phyloP scores from a whole-genome alignment of 2,888 invertebrate species.

The Heliconius hortense region DNA sequence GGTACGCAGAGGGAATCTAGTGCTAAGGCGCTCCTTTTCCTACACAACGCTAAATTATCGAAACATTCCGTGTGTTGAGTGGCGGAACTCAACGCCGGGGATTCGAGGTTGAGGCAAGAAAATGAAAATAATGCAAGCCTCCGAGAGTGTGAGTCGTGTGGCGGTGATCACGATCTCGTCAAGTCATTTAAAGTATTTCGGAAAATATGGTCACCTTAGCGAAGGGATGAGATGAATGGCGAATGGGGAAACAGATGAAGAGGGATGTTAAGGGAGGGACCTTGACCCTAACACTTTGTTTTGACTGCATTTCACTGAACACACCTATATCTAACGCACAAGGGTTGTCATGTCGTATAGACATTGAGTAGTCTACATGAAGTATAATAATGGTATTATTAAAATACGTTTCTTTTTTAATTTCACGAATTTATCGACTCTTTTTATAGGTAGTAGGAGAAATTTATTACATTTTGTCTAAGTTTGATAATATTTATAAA shows the following conservation, averaged over 20 bases:
- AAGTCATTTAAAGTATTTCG: neutral
- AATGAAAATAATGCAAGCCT: no score
- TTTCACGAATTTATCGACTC: no score
- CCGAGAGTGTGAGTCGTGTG: neutral
- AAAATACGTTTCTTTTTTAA: neutral
- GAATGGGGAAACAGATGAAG: conserved; percentile 20
- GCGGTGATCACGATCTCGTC: neutral
- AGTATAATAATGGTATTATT: neutral
- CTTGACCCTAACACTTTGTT: conserved; percentile 43
- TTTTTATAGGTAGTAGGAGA: no score
- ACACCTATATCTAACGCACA: conserved; percentile 1
- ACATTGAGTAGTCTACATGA: neutral
- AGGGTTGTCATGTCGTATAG: neutral
- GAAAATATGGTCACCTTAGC: conserved; percentile 29
- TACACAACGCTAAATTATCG: no score
- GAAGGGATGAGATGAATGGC: conserved; percentile 40
- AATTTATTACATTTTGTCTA: no score
- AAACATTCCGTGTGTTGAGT: no score
- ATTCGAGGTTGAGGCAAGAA: no score
- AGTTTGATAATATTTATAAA: no score
- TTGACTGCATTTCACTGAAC: conserved; percentile 30
- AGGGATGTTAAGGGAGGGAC: conserved; percentile 34
- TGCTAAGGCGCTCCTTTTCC: no score
- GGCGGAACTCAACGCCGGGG: no score
- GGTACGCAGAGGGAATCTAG: no score